These are phyloP conservation scores for Zygogramma bicolorata DNA, from an alignment of 2,888 invertebrate genomes.

Conservation along the genomic window DNA sequence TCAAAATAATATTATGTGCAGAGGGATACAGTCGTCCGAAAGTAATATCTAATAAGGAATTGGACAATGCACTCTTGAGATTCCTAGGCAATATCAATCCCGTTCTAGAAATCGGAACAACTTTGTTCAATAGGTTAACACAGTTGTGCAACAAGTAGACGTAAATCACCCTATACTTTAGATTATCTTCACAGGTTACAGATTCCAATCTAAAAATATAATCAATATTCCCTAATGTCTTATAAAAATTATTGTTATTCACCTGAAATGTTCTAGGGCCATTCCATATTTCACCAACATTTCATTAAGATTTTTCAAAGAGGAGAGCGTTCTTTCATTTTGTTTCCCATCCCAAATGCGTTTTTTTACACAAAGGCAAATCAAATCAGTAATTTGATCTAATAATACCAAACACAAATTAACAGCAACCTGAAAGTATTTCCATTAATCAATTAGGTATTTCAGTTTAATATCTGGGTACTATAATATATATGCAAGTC, in stretches of 20 bases:
- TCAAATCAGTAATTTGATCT: conserved; percentile 69
- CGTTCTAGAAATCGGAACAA: conserved; percentile 66
- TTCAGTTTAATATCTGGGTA: no score
- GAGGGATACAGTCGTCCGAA: conserved; percentile 67
- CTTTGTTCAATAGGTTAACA: conserved; percentile 62
- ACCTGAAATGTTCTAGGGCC: conserved; percentile 70
- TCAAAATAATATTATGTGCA: conserved; percentile 64
- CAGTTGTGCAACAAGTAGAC: conserved; percentile 66
- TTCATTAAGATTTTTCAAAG: conserved; percentile 70
- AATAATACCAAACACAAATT: conserved; percentile 68
- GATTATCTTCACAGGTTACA: conserved; percentile 55
- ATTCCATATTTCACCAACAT: conserved; percentile 73
- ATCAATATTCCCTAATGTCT: no score
- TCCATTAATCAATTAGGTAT: not conserved
- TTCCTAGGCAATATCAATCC: conserved; percentile 65
- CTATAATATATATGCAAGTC: no score
- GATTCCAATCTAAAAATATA: conserved; percentile 57
- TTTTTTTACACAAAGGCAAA: conserved; percentile 70
- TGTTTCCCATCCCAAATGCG: conserved; percentile 71
- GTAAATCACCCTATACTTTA: conserved; percentile 63
- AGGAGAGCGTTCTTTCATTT: conserved; percentile 67
- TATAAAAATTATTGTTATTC: no score
- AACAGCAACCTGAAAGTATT: conserved; percentile 67
- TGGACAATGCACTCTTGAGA: conserved; percentile 65
- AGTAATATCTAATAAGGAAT: conserved; percentile 66